Evolutionary conservation across 2,888 invertebrate genomes (phyloP).

Genomic region (Pseudolycoriella hygida): DNA sequence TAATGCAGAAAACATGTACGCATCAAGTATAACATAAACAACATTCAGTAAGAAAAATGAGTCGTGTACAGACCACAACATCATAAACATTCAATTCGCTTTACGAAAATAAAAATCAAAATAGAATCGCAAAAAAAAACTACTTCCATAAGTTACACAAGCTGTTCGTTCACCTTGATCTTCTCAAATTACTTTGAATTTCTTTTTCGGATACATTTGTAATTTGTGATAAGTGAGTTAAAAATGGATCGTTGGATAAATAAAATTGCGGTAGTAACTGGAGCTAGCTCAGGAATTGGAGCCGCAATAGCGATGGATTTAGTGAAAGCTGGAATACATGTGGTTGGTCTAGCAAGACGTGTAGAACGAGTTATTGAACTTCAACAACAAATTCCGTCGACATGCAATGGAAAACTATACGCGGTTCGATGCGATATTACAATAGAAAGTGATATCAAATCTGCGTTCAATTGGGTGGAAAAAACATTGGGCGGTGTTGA

Average conservation of each 20-base stretch:
- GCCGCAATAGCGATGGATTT: slow-evolving; percentile 28
- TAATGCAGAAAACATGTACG: too few species aligned
- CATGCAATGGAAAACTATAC: slow-evolving; percentile 18
- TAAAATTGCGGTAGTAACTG: slow-evolving; percentile 39
- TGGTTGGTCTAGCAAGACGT: slow-evolving; percentile 34
- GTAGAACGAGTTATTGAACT: slow-evolving; percentile 24
- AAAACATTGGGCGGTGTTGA: slow-evolving; percentile 34
- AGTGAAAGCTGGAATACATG: slow-evolving; percentile 31
- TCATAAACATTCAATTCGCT: too few species aligned
- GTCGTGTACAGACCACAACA: too few species aligned
- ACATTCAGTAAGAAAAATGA: too few species aligned
- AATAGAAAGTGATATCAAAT: slow-evolving; percentile 33
- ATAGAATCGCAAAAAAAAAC: too few species aligned
- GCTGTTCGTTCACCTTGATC: too few species aligned
- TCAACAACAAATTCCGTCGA: slow-evolving; percentile 12
- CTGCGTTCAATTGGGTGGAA: slow-evolving; percentile 34
- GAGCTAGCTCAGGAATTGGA: slow-evolving; percentile 41
- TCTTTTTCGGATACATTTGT: too few species aligned
- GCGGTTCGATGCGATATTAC: slow-evolving; percentile 33
- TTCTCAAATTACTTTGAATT: too few species aligned
- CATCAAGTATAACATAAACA: too few species aligned
- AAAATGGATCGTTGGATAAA: slow-evolving; percentile 20
- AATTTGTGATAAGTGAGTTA: too few species aligned
- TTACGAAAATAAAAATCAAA: too few species aligned
- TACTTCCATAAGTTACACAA: too few species aligned